phyloP scores from a whole-genome alignment of 2,797 vertebrate species.

The Triplophysa yarkandensis region DNA sequence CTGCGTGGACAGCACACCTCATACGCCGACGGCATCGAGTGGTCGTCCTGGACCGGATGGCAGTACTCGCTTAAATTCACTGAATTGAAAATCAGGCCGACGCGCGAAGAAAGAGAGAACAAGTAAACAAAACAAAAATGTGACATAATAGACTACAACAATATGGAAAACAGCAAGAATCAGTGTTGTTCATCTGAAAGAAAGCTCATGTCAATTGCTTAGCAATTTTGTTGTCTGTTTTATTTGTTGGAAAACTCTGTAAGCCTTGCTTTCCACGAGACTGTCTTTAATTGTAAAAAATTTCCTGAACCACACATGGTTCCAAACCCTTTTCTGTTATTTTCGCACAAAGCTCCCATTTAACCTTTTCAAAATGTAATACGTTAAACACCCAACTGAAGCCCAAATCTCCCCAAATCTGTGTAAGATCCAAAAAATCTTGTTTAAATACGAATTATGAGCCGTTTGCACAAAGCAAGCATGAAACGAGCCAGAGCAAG shows the following conservation, averaged over 20 bases:
- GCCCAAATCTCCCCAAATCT: slow-evolving; percentile 24
- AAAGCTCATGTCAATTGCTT: background rate
- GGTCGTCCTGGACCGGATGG: slow-evolving; percentile 99
- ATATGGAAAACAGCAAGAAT: slow-evolving; percentile 15
- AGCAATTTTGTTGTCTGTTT: slow-evolving; percentile 10
- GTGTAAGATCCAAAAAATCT: background rate
- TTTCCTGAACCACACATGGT: background rate
- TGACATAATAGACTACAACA: background rate
- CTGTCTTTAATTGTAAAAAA: slow-evolving; percentile 29
- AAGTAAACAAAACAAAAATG: slow-evolving; percentile 68
- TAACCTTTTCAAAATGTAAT: no score
- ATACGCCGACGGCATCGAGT: slow-evolving; percentile 95
- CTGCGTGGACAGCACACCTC: slow-evolving; percentile 92
- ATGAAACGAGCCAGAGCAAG: slow-evolving; percentile 25
- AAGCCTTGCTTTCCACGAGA: slow-evolving; percentile 27
- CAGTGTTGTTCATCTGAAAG: slow-evolving; percentile 17
- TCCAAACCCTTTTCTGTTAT: background rate
- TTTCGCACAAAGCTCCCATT: background rate
- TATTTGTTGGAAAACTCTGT: slow-evolving; percentile 23
- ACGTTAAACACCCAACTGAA: background rate
- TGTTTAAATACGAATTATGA: slow-evolving; percentile 5
- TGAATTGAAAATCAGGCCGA: slow-evolving; percentile 95
- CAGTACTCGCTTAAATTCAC: slow-evolving; percentile 97
- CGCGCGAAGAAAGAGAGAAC: slow-evolving; percentile 79
- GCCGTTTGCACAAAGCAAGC: background rate